Evolutionary conservation across 1,140 invertebrate species (phyloP).

Genomic region (Nasonia longicornis): DNA sequence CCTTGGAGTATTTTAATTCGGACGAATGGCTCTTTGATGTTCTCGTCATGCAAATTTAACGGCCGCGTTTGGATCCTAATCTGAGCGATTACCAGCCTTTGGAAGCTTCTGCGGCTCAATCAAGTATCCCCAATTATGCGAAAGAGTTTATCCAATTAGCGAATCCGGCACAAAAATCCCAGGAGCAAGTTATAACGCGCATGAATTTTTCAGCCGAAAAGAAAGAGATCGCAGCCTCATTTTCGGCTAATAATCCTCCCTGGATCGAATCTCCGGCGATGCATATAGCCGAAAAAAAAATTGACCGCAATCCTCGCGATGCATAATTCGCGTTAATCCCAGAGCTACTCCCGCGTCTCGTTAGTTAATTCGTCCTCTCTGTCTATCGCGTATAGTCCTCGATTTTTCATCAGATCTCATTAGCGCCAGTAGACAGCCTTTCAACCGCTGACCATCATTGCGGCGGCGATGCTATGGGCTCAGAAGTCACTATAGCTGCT

Average conservation of each 20-base stretch:
- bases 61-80: not conserved
- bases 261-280: too few relatives aligned
- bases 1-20: not conserved
- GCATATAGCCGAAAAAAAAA: too few relatives aligned
- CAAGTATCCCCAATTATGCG: not conserved
- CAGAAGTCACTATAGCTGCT: not conserved
- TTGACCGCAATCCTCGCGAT: too few relatives aligned
- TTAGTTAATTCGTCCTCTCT: not conserved
- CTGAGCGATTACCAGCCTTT: too few relatives aligned
- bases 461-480: not conserved
- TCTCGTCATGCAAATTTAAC: not conserved
- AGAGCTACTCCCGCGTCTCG: not conserved
- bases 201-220: not conserved
- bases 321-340: not conserved
- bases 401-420: conserved; percentile 36
- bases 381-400: not conserved
- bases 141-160: not conserved
- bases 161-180: not conserved
- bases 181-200: too few relatives aligned
- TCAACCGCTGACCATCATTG: not conserved
- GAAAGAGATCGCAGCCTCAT: too few relatives aligned
- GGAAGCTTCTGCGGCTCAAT: not conserved
- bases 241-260: too few relatives aligned
- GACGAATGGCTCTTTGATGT: not conserved
- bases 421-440: not conserved